phyloP scores from a whole-genome alignment of 2,113 vertebrate genomes.

The Cinclus cinclus region DNA sequence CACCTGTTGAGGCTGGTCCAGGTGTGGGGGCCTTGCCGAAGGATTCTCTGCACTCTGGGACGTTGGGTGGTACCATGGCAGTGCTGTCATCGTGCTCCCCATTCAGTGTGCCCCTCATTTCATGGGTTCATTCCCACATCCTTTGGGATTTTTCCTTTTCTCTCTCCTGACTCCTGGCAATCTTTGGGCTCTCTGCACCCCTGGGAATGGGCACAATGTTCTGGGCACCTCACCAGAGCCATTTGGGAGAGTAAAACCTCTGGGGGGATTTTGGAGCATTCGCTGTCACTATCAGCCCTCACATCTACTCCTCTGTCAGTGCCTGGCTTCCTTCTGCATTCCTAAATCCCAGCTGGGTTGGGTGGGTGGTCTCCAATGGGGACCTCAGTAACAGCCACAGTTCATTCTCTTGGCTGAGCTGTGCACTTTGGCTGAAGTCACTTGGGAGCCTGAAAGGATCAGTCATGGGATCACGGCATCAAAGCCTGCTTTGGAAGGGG shows the following conservation, averaged over 20 bases:
- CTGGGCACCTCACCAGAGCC: neutral
- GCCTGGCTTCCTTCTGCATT: neutral
- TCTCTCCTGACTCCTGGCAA: neutral
- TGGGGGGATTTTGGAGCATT: too few species aligned
- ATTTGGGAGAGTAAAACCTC: neutral
- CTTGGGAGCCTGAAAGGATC: neutral
- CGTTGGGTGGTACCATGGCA: fast-evolving
- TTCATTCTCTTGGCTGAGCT: neutral
- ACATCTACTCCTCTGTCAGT: neutral
- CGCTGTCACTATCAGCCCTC: neutral
- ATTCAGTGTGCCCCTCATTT: neutral
- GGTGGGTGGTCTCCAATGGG: neutral
- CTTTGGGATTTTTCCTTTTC: neutral
- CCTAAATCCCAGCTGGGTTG: neutral
- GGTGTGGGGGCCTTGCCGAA: fast-evolving
- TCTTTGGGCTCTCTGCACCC: neutral
- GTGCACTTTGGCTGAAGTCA: neutral
- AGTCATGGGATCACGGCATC: neutral
- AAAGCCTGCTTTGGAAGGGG: neutral
- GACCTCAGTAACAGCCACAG: too few species aligned
- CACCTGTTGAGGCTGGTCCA: too few species aligned
- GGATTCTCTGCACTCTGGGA: too few species aligned
- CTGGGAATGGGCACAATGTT: too few species aligned
- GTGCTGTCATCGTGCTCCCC: neutral
- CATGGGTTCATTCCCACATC: neutral